These are phyloP conservation scores for Chiroxiphia lanceolata DNA, from an alignment of 2,797 vertebrate species.

Conservation along the genomic window DNA sequence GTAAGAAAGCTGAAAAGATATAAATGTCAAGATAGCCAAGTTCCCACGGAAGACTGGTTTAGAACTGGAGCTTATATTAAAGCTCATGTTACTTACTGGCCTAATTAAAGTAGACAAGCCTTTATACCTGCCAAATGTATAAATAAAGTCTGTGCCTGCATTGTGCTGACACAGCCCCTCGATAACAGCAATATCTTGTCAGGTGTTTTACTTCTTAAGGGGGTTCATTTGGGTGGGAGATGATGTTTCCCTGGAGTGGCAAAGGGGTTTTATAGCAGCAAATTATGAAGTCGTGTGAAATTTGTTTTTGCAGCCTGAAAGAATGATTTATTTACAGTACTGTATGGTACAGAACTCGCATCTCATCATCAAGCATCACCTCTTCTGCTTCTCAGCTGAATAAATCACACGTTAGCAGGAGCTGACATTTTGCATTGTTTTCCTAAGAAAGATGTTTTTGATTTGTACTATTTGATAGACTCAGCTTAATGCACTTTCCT, in stretches of 20 bases:
- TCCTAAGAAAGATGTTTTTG: constrained; percentile 39
- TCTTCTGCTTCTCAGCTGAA: constrained; percentile 37
- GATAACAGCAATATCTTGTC: constrained; percentile 64
- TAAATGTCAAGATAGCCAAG: constrained; percentile 73
- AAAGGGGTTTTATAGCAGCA: constrained; percentile 64
- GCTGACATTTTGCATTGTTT: constrained; percentile 36
- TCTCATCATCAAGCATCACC: constrained; percentile 45
- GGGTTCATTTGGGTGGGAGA: constrained; percentile 9
- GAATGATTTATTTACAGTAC: constrained; percentile 47
- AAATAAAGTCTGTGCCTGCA: constrained; percentile 71
- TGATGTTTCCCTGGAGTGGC: constrained; percentile 58
- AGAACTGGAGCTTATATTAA: constrained; percentile 68
- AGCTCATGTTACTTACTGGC: constrained; percentile 72
- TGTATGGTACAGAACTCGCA: background rate
- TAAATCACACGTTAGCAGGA: constrained; percentile 36
- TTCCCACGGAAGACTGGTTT: constrained; percentile 72
- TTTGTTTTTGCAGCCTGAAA: constrained; percentile 34
- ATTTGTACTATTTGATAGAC: constrained; percentile 41
- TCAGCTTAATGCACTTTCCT: constrained; percentile 43
- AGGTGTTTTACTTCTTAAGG: constrained; percentile 68
- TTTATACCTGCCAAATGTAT: constrained; percentile 71
- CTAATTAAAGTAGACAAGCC: constrained; percentile 77
- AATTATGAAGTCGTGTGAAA: constrained; percentile 34
- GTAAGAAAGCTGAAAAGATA: constrained; percentile 74
- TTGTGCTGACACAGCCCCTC: constrained; percentile 50